A percentile compares a stretch with the other conserved stretches of the same genome.
phyloP scores from a whole-genome alignment of 2,797 vertebrate genomes.

The Valencia hispanica region DNA sequence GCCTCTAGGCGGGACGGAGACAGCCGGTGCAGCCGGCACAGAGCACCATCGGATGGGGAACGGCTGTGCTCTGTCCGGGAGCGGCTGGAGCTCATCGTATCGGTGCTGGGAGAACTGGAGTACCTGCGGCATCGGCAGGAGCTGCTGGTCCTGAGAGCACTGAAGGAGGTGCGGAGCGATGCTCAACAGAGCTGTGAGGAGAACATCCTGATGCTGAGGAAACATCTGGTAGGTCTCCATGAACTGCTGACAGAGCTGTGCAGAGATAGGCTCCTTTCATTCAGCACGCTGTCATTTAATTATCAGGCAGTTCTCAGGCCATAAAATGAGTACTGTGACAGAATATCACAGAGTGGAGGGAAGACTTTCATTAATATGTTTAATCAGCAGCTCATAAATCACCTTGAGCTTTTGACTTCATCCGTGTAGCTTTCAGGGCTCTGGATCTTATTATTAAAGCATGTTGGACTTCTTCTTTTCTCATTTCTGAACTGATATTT shows the following conservation, averaged over 20 bases:
- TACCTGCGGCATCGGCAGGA: conserved; percentile 88
- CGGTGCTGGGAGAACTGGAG: conserved; percentile 90
- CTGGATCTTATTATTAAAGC: neutral
- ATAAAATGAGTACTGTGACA: no score
- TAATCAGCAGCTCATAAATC: neutral
- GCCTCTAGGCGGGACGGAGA: conserved; percentile 21
- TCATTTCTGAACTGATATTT: neutral
- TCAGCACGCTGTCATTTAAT: no score
- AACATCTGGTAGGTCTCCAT: conserved; percentile 86
- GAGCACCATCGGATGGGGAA: conserved; percentile 54
- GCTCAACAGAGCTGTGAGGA: conserved; percentile 83
- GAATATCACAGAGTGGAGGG: no score
- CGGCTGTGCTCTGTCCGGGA: conserved; percentile 83
- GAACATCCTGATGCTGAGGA: conserved; percentile 88
- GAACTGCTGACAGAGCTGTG: neutral
- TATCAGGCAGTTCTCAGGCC: no score
- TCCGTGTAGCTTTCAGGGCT: neutral
- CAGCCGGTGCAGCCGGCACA: conserved; percentile 33
- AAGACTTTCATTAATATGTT: no score
- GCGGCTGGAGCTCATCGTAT: conserved; percentile 87
- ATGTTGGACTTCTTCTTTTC: neutral
- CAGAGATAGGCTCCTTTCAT: no score
- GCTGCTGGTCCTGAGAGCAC: conserved; percentile 82
- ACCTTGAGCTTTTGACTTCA: neutral
- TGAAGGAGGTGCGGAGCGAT: conserved; percentile 61